A percentile compares a stretch with the other conserved stretches of the same genome.
phyloP scores from a whole-genome alignment of 2,797 vertebrate species.

The Megalops cyprinoides region DNA sequence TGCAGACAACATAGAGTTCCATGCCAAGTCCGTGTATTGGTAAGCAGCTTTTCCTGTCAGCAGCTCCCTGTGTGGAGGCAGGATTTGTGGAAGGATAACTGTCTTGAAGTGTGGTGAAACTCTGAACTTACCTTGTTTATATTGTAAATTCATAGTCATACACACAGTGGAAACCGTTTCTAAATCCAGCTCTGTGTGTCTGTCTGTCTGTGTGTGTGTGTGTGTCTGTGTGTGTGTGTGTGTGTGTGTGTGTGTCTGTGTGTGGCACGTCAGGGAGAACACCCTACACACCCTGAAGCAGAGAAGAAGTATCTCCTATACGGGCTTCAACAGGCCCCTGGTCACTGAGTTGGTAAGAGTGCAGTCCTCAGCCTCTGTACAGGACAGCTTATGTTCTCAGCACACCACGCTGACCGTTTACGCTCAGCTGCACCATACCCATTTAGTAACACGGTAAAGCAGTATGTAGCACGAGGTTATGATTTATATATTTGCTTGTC shows the following conservation, averaged over 20 bases:
- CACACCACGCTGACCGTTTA: no score
- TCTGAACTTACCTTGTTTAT: not conserved
- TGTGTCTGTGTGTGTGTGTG: constrained; percentile 29
- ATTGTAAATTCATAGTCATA: no score
- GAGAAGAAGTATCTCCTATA: constrained; percentile 71
- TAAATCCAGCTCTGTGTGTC: no score
- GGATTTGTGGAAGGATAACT: no score
- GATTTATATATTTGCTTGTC: no score
- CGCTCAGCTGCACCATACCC: no score
- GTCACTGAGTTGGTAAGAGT: constrained; percentile 89
- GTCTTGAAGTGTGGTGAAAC: not conserved
- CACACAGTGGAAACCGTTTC: no score
- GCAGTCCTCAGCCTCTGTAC: not conserved
- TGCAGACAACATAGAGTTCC: constrained; percentile 96
- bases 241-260: constrained; percentile 39
- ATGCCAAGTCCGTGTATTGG: constrained; percentile 97
- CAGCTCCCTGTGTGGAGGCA: not conserved
- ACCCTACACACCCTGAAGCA: constrained; percentile 89
- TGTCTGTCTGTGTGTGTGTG: no score
- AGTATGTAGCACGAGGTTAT: no score
- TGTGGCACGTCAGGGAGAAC: constrained; percentile 86
- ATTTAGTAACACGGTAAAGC: no score
- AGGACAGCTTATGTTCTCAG: no score
- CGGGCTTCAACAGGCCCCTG: constrained; percentile 79
- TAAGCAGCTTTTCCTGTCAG: constrained; percentile 65